Evolutionary conservation across 2,113 vertebrate species (phyloP).

Genomic region (Perognathus longimembris): DNA sequence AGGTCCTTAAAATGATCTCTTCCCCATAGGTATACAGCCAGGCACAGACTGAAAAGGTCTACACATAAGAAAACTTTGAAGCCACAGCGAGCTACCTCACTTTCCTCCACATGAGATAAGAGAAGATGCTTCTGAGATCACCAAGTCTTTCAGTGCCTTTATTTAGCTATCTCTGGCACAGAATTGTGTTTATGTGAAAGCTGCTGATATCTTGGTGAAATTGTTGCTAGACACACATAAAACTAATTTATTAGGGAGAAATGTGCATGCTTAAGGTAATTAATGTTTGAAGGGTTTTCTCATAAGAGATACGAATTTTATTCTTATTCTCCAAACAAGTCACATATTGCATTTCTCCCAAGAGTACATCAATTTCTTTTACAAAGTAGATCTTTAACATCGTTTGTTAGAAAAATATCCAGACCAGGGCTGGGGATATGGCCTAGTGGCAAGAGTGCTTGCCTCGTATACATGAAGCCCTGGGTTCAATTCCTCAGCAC

Average conservation of each 20-base stretch:
- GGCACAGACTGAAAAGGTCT: no score
- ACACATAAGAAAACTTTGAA: background rate
- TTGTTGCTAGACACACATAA: background rate
- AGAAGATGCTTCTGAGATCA: background rate
- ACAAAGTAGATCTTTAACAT: background rate
- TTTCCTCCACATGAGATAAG: accelerated
- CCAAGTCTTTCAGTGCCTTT: accelerated
- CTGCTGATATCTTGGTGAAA: background rate
- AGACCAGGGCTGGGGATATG: no score
- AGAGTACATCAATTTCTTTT: background rate
- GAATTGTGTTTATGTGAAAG: background rate
- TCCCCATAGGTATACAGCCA: no score
- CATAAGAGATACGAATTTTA: background rate
- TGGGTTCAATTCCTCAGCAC: no score
- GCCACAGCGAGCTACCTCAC: accelerated
- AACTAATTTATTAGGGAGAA: background rate
- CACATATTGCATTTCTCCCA: no score
- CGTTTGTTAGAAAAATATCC: no score
- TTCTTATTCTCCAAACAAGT: background rate
- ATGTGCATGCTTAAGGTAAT: background rate
- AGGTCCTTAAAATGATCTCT: no score
- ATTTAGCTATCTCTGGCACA: background rate
- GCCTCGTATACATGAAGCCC: no score
- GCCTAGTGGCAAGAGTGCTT: no score
- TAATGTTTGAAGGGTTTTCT: background rate